Base-by-base conservation (phyloP, 2,888 invertebrate genomes). In the Ashinkailepas kermadecensis region DNA sequence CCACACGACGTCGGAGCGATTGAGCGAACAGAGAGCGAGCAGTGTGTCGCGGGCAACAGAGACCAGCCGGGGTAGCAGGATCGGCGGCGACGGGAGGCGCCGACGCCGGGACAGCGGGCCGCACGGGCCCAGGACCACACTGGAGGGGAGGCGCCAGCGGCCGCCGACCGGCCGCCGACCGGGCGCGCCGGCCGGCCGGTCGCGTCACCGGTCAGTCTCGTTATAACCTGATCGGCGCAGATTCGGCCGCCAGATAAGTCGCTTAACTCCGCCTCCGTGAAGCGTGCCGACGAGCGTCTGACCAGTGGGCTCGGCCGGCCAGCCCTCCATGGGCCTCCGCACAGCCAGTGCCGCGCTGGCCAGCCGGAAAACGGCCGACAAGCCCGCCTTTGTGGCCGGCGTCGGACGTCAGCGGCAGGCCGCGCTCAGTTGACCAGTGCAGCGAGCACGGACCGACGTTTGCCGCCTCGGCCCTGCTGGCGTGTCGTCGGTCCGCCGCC, bases 191-290 rank as follows among this genome's bases (percentile, higher is more conserved):
- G 18, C 62, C 11, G 70, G 2, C 70, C 39, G 70, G 39, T 39
- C 6, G 23, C 70, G 65, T 9, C 15, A n/a, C 25, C 39, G 39
- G 4, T 39, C 39, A 39, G 39, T 39, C 39, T 70, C 70, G 25
- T 70, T 39, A 25, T 13, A 23, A 25, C 70, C 70, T 70, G 70
- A 70, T 70, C 39, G 25, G 70, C 70, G 39, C 70, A 25, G 70
- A 70, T 70, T 70, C 39, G 25, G 25, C 70, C 15, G 13, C 15
- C 70, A 23, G 70, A 70, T 70, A 70, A 62, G 25, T 39, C 70
- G 70, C 25, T 70, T 70, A 70, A 70, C 70, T 39, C 70, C 70
- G 70, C 70, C 70, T 70, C 39, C 23, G 70, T 15, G 15, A 23
- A 12, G 15, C 25, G 25, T 23, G 25, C 15, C 12, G 70, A 23